Evolutionary conservation across 2,888 invertebrate species (phyloP).

Genomic region (Horisme vitalbata): DNA sequence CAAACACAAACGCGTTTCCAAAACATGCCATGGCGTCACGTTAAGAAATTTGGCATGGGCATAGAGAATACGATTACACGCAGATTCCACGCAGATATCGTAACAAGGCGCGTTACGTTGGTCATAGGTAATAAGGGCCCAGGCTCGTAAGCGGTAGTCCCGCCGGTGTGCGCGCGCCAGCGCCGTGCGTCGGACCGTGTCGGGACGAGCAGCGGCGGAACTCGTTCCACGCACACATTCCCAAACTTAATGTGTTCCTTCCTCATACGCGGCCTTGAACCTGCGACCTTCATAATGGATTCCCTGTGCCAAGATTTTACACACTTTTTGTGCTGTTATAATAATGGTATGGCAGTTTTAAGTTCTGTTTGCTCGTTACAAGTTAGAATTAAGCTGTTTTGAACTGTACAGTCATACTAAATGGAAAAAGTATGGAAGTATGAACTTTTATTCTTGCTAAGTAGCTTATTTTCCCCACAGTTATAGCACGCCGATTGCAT

Average conservation of each 20-base stretch:
- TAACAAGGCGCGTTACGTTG: too few relatives aligned
- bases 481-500: too few relatives aligned
- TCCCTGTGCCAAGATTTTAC: neutral
- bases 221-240: conserved; percentile 28
- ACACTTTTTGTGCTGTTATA: conserved; percentile 1
- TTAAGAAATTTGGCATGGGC: too few relatives aligned
- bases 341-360: conserved; percentile 5
- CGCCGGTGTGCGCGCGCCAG: conserved; percentile 13
- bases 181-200: conserved; percentile 21
- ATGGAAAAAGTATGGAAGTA: too few relatives aligned
- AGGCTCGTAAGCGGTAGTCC: neutral
- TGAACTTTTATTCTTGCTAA: too few relatives aligned
- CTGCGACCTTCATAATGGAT: conserved; percentile 16
- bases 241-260: conserved; percentile 28
- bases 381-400: neutral
- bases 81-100: too few relatives aligned
- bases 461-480: too few relatives aligned
- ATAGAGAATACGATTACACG: too few relatives aligned
- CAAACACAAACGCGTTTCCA: too few relatives aligned
- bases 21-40: too few relatives aligned
- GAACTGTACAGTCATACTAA: too few relatives aligned
- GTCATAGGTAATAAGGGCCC: too few relatives aligned
- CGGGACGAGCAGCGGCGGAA: conserved; percentile 16
- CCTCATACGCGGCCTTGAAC: conserved; percentile 29
- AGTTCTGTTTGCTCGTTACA: neutral